These are phyloP conservation scores for Pedionomus torquatus DNA, from an alignment of 2,113 vertebrate species.

Conservation along the genomic window DNA sequence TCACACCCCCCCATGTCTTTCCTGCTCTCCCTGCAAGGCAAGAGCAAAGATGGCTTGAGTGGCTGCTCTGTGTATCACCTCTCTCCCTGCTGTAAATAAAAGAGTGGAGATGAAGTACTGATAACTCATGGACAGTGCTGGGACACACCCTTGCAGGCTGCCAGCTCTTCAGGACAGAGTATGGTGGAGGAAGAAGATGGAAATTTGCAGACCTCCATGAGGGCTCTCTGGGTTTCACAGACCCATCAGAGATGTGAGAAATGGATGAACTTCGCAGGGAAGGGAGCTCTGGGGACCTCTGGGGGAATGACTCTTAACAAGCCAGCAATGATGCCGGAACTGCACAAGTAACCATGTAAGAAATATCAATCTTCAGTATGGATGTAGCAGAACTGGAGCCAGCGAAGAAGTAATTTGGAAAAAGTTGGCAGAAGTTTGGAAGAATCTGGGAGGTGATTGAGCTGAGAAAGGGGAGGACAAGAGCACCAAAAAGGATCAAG, in stretches of 20 bases:
- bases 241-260: background rate
- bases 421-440: too few relatives aligned
- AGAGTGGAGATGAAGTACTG: background rate
- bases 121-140: background rate
- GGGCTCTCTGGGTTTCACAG: background rate
- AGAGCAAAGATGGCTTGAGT: too few relatives aligned
- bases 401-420: background rate
- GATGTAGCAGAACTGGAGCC: background rate
- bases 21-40: background rate
- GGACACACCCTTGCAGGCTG: background rate
- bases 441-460: background rate
- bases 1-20: background rate
- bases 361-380: background rate
- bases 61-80: background rate
- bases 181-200: background rate
- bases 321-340: background rate
- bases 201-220: background rate
- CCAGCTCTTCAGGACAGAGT: background rate
- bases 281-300: background rate
- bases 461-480: background rate
- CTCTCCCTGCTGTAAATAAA: background rate
- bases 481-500: background rate
- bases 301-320: accelerated
- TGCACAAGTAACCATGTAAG: background rate
- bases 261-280: background rate